Evolutionary conservation across 2,888 invertebrate genomes (phyloP), one percentile per base, ranked within the genome.

Genomic region (Drosophila greeni): DNA sequence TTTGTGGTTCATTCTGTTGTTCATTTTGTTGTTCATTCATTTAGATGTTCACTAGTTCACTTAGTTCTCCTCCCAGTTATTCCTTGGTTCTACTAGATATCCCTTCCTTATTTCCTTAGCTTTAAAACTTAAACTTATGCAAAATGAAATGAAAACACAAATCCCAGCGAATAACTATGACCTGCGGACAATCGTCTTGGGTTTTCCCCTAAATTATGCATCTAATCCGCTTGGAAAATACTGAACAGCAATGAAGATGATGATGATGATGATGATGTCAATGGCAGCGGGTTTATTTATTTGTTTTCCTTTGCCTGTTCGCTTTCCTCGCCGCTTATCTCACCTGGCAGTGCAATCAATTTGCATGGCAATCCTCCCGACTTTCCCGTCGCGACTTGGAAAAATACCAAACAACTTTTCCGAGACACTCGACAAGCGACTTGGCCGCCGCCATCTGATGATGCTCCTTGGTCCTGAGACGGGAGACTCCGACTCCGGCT

Each of bases 331-430:
- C 42, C 12, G 34, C 34, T 36, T 49, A 51, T 55, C 48, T 47
- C 66, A 62, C 61, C 73, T 49, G 62, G 68, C 70, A 66, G 53
- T 62, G 73, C 75, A 73, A 75, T 76, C 75, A 75, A 76, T 77
- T 76, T 77, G 73, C 73, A 75, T 76, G 70, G 70, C 6, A 47
- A 47, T 47, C 45, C 45, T 31, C 43, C 43, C 11, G 26, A 43
- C 26, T 26, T 43, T 43, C 16, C 29, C 53, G 20, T 55, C 24
- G 24, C 54, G 34, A 26, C 26, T 12, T n/a, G 23, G 45, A 26
- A 39, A 59, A 20, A 18, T 26, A 47, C 45, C 55, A 55, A 58
- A 62, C 70, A 64, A 66, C 48, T 57, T 66, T 66, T 37, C 42
- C 52, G 16, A 34, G 36, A 23, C 43, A 31, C 33, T 33, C 40